Conservation (phyloP, 2,888 invertebrate species). For the Smittia aterrima region DNA sequence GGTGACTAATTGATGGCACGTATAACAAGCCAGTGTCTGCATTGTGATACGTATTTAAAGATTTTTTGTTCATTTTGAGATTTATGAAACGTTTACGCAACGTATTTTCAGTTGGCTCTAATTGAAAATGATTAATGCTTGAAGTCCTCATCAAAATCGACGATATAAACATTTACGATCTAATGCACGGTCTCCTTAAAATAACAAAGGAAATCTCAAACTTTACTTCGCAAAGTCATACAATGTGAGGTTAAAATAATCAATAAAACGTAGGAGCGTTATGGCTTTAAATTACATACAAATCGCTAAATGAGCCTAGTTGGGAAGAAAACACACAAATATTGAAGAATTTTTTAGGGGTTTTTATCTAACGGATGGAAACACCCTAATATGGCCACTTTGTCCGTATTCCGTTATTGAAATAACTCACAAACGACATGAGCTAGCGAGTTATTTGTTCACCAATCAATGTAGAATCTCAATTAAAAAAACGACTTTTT, state of each 20-base stretch:
- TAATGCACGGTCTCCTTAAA: not conserved
- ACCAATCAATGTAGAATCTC: no score
- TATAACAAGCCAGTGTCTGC: not conserved
- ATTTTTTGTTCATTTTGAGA: not conserved
- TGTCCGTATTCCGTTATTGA: no score
- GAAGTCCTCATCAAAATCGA: not conserved
- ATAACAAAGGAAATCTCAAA: not conserved
- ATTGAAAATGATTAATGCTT: not conserved
- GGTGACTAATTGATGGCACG: not conserved
- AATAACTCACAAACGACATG: no score
- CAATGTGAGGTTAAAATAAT: slow-evolving; percentile 13
- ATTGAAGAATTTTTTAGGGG: no score
- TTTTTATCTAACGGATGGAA: no score
- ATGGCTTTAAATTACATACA: not conserved
- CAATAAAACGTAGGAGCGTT: slow-evolving; percentile 28
- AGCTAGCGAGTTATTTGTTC: no score
- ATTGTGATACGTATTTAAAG: not conserved
- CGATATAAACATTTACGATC: not conserved
- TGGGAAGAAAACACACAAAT: no score
- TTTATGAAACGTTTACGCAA: not conserved
- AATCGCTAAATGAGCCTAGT: no score
- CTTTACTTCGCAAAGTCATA: slow-evolving; percentile 29
- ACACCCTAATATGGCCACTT: no score
- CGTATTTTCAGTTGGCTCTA: not conserved
- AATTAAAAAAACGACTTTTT: no score